phyloP scores from a whole-genome alignment of 2,113 vertebrate genomes.

The Mobula birostris region DNA sequence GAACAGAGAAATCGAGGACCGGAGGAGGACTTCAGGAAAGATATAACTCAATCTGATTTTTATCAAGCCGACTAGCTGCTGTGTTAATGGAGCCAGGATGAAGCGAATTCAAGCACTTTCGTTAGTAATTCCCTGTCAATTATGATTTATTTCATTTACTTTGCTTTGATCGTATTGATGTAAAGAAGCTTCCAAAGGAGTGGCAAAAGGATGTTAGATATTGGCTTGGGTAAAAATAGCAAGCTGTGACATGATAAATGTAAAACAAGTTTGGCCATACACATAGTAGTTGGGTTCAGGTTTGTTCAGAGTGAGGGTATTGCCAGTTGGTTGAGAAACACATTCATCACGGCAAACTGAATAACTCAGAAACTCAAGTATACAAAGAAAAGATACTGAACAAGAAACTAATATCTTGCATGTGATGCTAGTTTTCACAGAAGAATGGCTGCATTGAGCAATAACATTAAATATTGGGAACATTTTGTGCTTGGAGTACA shows the following conservation, averaged over 20 bases:
- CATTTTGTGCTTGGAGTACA: neutral
- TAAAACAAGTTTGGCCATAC: neutral
- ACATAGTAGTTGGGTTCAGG: neutral
- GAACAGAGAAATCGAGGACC: neutral
- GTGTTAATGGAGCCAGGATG: neutral
- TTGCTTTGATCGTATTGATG: neutral
- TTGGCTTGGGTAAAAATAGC: neutral
- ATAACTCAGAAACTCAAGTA: neutral
- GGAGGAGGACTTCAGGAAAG: neutral
- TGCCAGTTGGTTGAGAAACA: neutral
- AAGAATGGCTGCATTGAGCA: neutral
- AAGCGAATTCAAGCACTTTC: neutral
- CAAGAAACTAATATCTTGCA: neutral
- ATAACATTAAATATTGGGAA: slow-evolving; percentile 29
- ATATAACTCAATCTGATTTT: neutral
- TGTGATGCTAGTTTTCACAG: neutral
- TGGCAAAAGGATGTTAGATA: neutral
- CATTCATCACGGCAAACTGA: neutral
- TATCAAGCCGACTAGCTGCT: neutral
- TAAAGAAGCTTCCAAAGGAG: neutral
- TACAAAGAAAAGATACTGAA: neutral
- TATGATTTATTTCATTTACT: neutral
- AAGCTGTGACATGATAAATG: neutral
- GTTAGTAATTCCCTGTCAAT: neutral
- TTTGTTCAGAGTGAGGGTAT: neutral